Evolutionary conservation across 1,140 invertebrate genomes (phyloP), one percentile per base, ranked within the genome.

Genomic region (Drosophila seguyi): DNA sequence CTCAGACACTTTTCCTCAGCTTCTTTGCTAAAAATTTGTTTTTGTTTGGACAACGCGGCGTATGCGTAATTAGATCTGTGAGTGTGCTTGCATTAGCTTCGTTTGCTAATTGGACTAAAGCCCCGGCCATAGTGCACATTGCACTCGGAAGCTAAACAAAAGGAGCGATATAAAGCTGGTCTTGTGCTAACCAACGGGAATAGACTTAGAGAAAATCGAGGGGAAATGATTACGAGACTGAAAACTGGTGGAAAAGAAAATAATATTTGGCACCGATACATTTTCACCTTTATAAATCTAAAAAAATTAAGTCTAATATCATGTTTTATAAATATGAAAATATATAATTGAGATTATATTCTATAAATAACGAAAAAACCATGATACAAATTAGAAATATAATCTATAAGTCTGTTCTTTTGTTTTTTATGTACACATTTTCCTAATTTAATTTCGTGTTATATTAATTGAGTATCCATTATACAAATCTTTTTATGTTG

Each of bases 41-140:
- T 79, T 59, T 58, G 34, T 56, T 36, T 56, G 71, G 59, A 62
- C 31, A 48, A 81, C 74, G 56, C 56, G 73, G 63, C 82, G 81
- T 85, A 86, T 85, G 73, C 82, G 81, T 85, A 85, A 85, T 85
- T 85, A 81, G 81, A 84, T 85, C 79, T 81, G 50, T 56, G 45
- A 47, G 71, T 72, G 63, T 76, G 63, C 25, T 84, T 71, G 71
- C 71, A 44, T 25, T 31, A 60, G 68, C 44, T 60, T 66, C 60
- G 73, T 57, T 72, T 38, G 56, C 76, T 84, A 84, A 84, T 84
- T 85, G 81, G 82, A 77, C 78, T 85, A 74, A 75, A 66, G 69
- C 63, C 50, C 50, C 20, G 42, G 38, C 47, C 38, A 18, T 16
- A 60, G 63, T 63, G 63, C 69, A n/a, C 65, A 79, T 62, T 61